Evolutionary conservation across 1,140 invertebrate species (phyloP).

Genomic region (Phenacoccus solenopsis): DNA sequence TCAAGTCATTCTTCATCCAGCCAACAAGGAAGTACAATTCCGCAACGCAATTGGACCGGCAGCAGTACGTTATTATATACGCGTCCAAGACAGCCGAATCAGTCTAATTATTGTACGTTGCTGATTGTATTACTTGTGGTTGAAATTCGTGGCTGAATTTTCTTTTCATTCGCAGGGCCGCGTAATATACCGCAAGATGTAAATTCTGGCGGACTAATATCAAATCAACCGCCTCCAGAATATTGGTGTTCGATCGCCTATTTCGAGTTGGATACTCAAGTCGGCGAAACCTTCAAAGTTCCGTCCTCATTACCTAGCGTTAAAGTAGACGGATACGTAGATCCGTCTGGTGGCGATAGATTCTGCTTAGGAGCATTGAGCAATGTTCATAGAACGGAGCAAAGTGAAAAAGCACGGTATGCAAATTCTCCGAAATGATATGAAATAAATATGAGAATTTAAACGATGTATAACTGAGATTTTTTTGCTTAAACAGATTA

Average conservation of each 20-base stretch:
- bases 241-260: conserved; percentile 99
- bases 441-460: too few relatives aligned
- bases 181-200: conserved; percentile 3
- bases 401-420: conserved; percentile 77
- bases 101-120: conserved; percentile 22
- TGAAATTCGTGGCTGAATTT: too few relatives aligned
- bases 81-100: conserved; percentile 70
- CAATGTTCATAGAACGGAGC: conserved; percentile 97
- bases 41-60: background rate
- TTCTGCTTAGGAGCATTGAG: conserved; percentile 97
- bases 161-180: too few relatives aligned
- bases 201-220: conserved; percentile 30
- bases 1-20: background rate
- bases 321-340: conserved; percentile 95
- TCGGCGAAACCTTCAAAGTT: conserved; percentile 98
- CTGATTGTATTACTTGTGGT: too few relatives aligned
- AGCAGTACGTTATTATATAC: conserved; percentile 71
- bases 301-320: conserved; percentile 85
- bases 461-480: too few relatives aligned
- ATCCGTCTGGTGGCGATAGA: conserved; percentile 92
- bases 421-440: too few relatives aligned
- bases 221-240: conserved; percentile 80
- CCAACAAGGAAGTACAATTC: background rate
- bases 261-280: conserved; percentile 96
- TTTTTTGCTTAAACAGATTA: conserved; percentile 34